Conservation (phyloP, 2,888 invertebrate genomes). For the Parnassius orleans region DNA sequence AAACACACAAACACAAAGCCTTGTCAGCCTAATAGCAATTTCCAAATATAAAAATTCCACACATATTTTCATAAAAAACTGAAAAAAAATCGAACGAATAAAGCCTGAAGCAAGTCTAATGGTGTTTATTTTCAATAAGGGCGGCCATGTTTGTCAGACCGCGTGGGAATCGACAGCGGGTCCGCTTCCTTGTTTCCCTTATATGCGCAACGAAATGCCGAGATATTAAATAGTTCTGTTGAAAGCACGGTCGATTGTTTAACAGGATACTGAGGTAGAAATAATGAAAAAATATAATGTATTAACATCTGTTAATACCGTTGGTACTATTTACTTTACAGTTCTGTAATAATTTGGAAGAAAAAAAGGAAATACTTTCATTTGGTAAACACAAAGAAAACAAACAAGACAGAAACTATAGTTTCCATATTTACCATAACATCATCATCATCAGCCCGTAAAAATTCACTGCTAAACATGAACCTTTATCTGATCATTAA, state of each 20-base stretch:
- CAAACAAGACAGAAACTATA: too few species aligned
- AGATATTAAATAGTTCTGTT: conserved; percentile 21
- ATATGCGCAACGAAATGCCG: conserved; percentile 10
- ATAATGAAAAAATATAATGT: too few species aligned
- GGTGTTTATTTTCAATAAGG: conserved; percentile 74
- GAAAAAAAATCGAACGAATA: conserved; percentile 39
- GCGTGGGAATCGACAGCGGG: conserved; percentile 37
- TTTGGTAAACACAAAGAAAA: too few species aligned
- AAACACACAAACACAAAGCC: background rate
- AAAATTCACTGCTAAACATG: too few species aligned
- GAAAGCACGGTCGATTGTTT: background rate
- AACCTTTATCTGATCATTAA: too few species aligned
- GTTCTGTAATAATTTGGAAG: too few species aligned
- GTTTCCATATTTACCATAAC: too few species aligned
- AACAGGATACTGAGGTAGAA: too few species aligned
- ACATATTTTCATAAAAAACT: conserved; percentile 6
- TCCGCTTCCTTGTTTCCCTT: conserved; percentile 1
- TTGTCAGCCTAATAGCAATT: conserved; percentile 10
- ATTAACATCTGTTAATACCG: too few species aligned
- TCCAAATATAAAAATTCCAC: conserved; percentile 12
- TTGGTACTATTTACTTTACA: too few species aligned
- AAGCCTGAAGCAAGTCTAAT: conserved; percentile 53
- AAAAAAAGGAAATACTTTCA: too few species aligned
- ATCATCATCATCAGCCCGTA: too few species aligned
- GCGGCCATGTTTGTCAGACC: conserved; percentile 45